Base-by-base conservation (phyloP, 2,797 vertebrate species). In the Botia kubotai region DNA sequence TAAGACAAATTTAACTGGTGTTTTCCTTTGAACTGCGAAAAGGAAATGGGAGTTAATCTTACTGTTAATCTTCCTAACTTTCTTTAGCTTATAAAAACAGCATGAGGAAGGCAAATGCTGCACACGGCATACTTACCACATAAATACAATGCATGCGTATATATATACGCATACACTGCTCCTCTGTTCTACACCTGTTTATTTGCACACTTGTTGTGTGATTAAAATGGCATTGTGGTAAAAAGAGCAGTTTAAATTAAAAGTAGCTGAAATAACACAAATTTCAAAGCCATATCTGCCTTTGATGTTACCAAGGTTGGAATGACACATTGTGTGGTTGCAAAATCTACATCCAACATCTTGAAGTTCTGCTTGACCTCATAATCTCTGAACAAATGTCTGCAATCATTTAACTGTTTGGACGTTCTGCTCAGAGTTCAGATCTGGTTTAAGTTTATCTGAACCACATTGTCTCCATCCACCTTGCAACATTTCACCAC, bases 401-500 rank as follows among this genome's bases (percentile, higher is more conserved):
- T 62, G 4, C 62, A 39, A 52, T 62, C 55, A 74, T 75, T 79
- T 50, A n/a, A 46, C 48, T 60, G 66, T 80, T 79, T 83, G 26
- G 73, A 57, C n/a, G 33, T 36, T 75, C 57, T 7, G 36, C 46
- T 16, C 39, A 73, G 19, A 80, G 70, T 73, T 73, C 72, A 83
- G 46, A 77, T 39, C 50, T 53, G 29, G 52, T 57, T 71, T 36
- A 23, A 43, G 71, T 75, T 78, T 66, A 72, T 78, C 57, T 75
- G 21, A 58, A 62, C n/a, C 66, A 73, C 75, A 52, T 66, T 66
- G n/a, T 67, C 19, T 50, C 63, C 52, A n/a, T 75, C 82, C 84
- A 84, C 72, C 76, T 82, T 84, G 79, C 79, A 21, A 66, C 46
- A 50, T 72, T 68, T 80, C 36, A 21, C 29, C 16, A 26, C 62